Conservation (phyloP, 2,113 vertebrate species). For the Chionomys nivalis region DNA sequence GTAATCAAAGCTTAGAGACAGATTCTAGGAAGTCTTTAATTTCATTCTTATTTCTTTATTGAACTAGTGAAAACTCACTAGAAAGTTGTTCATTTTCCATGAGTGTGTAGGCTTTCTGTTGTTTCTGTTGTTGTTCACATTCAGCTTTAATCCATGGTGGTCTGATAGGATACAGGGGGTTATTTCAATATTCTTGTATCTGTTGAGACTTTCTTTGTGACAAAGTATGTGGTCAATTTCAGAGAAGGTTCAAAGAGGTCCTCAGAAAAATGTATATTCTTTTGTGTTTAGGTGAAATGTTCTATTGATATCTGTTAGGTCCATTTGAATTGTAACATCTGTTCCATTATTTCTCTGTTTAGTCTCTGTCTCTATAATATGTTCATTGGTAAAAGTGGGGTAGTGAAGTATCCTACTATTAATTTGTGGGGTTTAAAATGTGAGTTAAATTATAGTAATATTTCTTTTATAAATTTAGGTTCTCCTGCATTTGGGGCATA, state of each 20-base stretch:
- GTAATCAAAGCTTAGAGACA: no score
- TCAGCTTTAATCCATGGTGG: neutral
- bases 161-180: neutral
- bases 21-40: neutral
- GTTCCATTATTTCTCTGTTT: no score
- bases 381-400: no score
- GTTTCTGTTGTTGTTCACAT: neutral
- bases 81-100: neutral
- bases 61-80: neutral
- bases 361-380: no score
- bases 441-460: no score
- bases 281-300: neutral
- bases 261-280: neutral
- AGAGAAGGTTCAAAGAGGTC: neutral
- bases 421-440: no score
- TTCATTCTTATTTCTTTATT: no score
- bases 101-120: neutral
- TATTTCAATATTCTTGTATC: neutral
- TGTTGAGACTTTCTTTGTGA: neutral
- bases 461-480: no score
- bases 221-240: neutral
- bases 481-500: no score
- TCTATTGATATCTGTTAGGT: neutral
- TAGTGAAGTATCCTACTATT: no score
- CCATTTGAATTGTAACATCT: no score